Conservation (phyloP, 2,888 invertebrate species). For the Altica lythri region DNA sequence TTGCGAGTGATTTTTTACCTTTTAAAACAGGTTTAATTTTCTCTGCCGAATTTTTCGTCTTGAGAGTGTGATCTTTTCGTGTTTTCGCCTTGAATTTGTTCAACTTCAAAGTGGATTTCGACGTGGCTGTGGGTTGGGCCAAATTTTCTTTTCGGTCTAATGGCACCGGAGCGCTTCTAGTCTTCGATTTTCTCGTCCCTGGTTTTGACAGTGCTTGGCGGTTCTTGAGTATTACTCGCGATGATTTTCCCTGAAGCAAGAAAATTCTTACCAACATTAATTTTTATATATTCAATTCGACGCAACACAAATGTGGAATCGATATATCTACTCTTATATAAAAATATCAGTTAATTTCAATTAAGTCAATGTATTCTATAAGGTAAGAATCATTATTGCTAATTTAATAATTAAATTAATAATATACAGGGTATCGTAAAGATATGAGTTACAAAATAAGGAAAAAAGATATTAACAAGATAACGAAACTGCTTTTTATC, state of each 20-base stretch:
- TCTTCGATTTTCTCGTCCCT: slow-evolving; percentile 35
- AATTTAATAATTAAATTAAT: no score
- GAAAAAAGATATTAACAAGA: no score
- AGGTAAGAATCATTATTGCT: no score
- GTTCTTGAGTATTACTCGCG: slow-evolving; percentile 43
- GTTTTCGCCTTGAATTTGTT: slow-evolving; percentile 44
- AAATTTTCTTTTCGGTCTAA: slow-evolving; percentile 54
- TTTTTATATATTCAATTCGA: slow-evolving; percentile 7
- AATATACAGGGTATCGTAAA: no score
- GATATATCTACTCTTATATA: neutral
- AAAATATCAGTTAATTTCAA: neutral
- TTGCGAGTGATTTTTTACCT: slow-evolving; percentile 15
- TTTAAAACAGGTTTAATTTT: slow-evolving; percentile 31
- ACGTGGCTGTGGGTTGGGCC: slow-evolving; percentile 49
- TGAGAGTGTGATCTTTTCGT: slow-evolving; percentile 42
- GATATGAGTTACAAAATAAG: no score
- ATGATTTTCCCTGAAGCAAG: slow-evolving; percentile 52
- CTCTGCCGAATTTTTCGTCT: slow-evolving; percentile 42
- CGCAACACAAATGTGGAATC: neutral
- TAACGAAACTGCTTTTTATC: no score
- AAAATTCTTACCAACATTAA: slow-evolving; percentile 49
- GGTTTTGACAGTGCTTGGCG: slow-evolving; percentile 43
- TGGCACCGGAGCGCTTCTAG: slow-evolving; percentile 40
- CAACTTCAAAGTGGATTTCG: slow-evolving; percentile 39
- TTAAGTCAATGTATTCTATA: no score